Evolutionary conservation across 2,797 vertebrate species (phyloP).

Genomic region (Lithobates sylvaticus): DNA sequence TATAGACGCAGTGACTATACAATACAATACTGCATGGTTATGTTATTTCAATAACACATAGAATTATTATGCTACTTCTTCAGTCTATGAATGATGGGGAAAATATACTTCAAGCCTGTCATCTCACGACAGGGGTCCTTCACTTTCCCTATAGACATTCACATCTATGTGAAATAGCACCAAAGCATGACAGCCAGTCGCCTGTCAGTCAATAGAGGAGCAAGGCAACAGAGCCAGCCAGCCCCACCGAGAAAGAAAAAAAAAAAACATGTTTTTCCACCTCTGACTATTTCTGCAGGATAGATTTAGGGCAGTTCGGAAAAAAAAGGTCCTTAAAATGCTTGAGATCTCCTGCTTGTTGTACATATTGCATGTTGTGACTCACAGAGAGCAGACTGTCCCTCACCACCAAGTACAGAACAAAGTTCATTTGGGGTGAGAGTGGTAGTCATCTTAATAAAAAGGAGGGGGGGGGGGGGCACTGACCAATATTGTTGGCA

Average conservation of each 20-base stretch:
- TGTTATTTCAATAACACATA: background rate
- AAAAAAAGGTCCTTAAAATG: background rate
- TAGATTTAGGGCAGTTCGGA: background rate
- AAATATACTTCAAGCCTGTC: background rate
- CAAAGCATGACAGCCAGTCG: conserved; percentile 4
- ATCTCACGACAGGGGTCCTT: conserved; percentile 10
- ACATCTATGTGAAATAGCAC: conserved; percentile 32
- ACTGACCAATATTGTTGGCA: conserved; percentile 26
- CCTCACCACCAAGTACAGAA: conserved; percentile 30
- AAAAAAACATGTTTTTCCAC: background rate
- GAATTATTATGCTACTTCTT: background rate
- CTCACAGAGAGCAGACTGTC: conserved; percentile 9
- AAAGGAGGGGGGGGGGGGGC: background rate
- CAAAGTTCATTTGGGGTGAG: conserved; percentile 53
- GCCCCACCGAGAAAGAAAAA: background rate
- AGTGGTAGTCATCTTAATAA: conserved; percentile 35
- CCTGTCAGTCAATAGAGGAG: background rate
- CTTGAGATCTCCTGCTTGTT: background rate
- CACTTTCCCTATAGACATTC: conserved; percentile 10
- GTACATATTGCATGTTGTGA: conserved; percentile 39
- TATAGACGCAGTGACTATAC: background rate
- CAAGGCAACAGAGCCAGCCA: background rate
- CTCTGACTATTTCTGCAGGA: background rate
- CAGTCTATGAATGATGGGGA: background rate
- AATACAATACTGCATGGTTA: conserved; percentile 11